Evolutionary conservation across 2,888 invertebrate species (phyloP).

Genomic region (Synergus japonicus): DNA sequence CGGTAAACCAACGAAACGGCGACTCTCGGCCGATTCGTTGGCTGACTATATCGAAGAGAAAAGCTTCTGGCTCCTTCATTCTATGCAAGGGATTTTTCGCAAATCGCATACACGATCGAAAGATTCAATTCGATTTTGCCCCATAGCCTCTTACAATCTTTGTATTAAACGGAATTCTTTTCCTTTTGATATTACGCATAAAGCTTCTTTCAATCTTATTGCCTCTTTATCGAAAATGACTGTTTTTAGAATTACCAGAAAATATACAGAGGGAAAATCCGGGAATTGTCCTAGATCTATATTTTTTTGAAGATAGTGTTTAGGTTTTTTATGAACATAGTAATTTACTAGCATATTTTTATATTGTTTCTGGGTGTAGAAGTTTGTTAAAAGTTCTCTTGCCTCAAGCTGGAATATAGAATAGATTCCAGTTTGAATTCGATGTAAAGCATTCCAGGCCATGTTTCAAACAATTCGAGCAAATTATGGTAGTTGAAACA

Average conservation of each 20-base stretch:
- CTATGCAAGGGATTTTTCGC: conserved; percentile 20
- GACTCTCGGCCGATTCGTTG: conserved; percentile 53
- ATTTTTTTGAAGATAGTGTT: not conserved
- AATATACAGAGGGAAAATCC: no score
- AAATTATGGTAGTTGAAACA: conserved; percentile 24
- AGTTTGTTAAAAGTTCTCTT: not conserved
- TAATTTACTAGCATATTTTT: not conserved
- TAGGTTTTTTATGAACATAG: not conserved
- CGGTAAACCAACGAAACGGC: conserved; percentile 48
- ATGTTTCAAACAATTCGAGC: conserved; percentile 9
- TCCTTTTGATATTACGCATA: not conserved
- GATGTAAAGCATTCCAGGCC: not conserved
- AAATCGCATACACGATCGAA: not conserved
- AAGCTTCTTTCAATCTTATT: no score
- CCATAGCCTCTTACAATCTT: not conserved
- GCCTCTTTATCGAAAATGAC: no score
- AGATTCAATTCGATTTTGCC: conserved; percentile 7
- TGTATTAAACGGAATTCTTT: not conserved
- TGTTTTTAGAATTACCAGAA: no score
- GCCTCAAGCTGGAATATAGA: not conserved
- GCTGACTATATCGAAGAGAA: conserved; percentile 52
- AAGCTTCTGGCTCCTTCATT: conserved; percentile 5
- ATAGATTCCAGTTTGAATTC: not conserved
- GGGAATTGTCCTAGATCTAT: no score
- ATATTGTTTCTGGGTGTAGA: not conserved